Percentiles rank a stretch among this genome's conserved stretches.
phyloP scores from a whole-genome alignment of 2,888 invertebrate genomes.

The Teleiodes luculella region DNA sequence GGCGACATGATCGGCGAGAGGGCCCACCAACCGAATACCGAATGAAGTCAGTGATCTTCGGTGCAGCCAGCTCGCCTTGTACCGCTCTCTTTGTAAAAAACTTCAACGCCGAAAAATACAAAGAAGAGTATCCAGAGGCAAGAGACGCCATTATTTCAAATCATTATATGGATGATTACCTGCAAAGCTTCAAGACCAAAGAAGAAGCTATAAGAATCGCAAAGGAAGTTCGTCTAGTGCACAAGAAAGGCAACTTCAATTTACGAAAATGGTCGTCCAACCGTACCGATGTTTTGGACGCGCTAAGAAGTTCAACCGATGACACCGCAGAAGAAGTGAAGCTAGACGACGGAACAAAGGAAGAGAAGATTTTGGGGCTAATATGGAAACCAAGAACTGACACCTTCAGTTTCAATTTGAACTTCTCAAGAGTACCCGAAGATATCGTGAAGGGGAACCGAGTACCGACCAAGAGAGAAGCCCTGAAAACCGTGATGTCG shows the following conservation, averaged over 20 bases:
- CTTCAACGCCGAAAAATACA: slow-evolving; percentile 16
- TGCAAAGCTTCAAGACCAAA: not conserved
- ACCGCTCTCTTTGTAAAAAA: slow-evolving; percentile 19
- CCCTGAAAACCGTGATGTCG: not conserved
- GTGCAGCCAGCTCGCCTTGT: slow-evolving; percentile 20
- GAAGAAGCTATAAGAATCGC: no score
- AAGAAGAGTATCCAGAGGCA: slow-evolving; percentile 8
- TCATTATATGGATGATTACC: slow-evolving; percentile 20
- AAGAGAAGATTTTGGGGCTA: not conserved
- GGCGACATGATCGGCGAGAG: slow-evolving; percentile 7
- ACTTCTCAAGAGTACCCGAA: not conserved
- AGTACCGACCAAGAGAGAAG: not conserved
- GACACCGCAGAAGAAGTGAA: no score
- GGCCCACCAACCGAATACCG: slow-evolving; percentile 11
- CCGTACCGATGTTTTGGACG: no score
- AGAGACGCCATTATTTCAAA: slow-evolving; percentile 6
- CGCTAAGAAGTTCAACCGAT: no score
- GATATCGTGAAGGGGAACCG: no score
- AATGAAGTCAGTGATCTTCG: slow-evolving; percentile 24
- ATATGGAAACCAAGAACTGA: not conserved
- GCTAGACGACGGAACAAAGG: no score
- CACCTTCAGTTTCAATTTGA: not conserved
- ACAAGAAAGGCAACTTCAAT: no score
- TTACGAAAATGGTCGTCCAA: no score
- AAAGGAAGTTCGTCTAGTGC: no score